Base-by-base conservation (phyloP, 2,113 vertebrate species). In the Hydrochoerus hydrochaeris region DNA sequence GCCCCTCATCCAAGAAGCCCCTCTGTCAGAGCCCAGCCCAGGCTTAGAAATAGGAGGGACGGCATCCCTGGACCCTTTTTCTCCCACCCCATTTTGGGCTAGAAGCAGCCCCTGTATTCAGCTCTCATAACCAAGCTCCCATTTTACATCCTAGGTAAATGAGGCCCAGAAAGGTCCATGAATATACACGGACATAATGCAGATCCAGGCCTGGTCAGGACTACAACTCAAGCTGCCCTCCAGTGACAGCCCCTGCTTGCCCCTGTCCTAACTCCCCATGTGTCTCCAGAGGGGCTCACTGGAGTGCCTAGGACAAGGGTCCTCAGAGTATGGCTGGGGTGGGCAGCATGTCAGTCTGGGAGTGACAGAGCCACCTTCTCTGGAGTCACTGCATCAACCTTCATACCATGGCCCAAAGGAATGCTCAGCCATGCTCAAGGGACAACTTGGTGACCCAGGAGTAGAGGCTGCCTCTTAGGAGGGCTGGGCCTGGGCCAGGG, bases 1-100 rank as follows among this genome's bases (percentile, higher is more conserved):
- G 97, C 95, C 94, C 96, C 92, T 97, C 95, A 77, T 95, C 81
- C 95, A 96, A 85, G 91, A 96, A 95, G 81, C 22, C 96, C 95
- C 46, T 92, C 69, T 28, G 22, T 67, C 95, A 96, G 82, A 97
- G 85, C 60, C 93, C 60, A 84, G 49, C 86, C 90, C 95, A 96
- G 63, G 28, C 71, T 85, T 89, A n/a, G 60, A 94, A 95, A 62
- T 22, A 67, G 78, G 95, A 85, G 85, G 92, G 80, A 57, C 4
- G 5, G 90, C 9, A 44, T 81, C 77, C 75, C 57, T 28, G 60
- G 85, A 85, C 86, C 88, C 88, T 35, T 52, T 58, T 60, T 12
- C 60, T 93, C 95, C 95, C 91, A 69, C 32, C 90, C 58, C 30
- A 14, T 80, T 88, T 60, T 1, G 84, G 93, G 85, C 22, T 73